A percentile compares a stretch with the other conserved stretches of the same genome.
Conservation (phyloP, 2,113 vertebrate genomes). For the Antennarius striatus region DNA sequence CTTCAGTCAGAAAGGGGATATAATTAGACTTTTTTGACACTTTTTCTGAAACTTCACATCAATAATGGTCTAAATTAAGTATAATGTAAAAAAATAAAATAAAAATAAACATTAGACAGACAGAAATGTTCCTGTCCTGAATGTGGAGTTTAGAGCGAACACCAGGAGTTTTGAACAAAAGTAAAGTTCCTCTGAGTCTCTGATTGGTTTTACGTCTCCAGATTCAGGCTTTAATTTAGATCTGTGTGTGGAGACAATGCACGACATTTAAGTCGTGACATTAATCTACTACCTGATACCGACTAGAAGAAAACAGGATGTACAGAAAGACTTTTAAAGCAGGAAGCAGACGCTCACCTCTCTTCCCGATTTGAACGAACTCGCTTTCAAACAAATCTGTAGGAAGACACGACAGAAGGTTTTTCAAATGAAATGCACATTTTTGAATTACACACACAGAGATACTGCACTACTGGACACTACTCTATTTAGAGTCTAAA, state of each 20-base stretch:
- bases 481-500: constrained; percentile 54
- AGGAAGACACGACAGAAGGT: constrained; percentile 16
- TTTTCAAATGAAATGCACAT: constrained; percentile 37
- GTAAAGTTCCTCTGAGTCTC: no score
- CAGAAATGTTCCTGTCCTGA: no score
- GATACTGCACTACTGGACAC: constrained; percentile 1
- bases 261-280: no score
- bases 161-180: no score
- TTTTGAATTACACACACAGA: constrained; percentile 47
- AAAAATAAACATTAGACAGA: neutral
- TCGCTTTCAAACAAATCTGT: constrained; percentile 81
- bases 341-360: constrained; percentile 64
- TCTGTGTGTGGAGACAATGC: no score
- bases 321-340: neutral
- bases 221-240: no score
- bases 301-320: neutral
- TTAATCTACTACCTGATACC: no score
- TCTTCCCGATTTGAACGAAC: constrained; percentile 76
- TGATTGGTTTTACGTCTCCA: no score
- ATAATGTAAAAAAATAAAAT: neutral
- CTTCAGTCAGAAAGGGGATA: neutral
- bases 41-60: constrained; percentile 1
- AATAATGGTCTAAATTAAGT: neutral
- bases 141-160: no score
- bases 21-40: constrained; percentile 1